phyloP scores from a whole-genome alignment of 92 coral and sea anemone genomes.

The Pocillopora grandis region DNA sequence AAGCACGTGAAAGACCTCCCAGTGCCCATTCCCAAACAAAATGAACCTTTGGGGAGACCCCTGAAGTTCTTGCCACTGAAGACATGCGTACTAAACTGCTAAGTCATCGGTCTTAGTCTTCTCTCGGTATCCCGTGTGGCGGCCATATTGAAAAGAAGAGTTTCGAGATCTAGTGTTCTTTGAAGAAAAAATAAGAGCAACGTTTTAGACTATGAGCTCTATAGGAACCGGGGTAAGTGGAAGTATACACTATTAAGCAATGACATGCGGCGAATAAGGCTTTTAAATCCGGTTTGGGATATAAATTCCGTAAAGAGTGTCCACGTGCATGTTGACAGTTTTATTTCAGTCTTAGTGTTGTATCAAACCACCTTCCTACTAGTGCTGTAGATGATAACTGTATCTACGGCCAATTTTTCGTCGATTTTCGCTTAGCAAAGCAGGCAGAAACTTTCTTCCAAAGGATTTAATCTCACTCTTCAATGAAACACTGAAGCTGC shows the following conservation, averaged over 20 bases:
- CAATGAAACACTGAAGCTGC: too few relatives aligned
- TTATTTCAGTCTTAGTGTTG: too few relatives aligned
- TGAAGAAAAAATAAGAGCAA: not conserved
- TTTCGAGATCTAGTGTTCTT: not conserved
- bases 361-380: too few relatives aligned
- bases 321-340: slow-evolving; percentile 31
- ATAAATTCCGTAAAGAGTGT: not conserved
- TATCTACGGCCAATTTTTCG: too few relatives aligned
- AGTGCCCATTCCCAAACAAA: not conserved
- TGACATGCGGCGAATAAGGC: not conserved
- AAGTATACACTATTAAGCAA: not conserved
- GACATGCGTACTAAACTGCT: not conserved
- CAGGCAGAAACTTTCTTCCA: too few relatives aligned
- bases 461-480: too few relatives aligned
- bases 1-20: slow-evolving; percentile 16
- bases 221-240: slow-evolving; percentile 98
- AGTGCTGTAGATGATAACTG: too few relatives aligned
- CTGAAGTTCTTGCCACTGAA: not conserved
- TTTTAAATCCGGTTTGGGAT: not conserved
- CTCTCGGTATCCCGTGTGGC: not conserved
- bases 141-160: slow-evolving; percentile 30
- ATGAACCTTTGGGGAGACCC: not conserved
- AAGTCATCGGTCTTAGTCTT: not conserved
- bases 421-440: too few relatives aligned
- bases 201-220: slow-evolving; percentile 76